Evolutionary conservation across 1,140 invertebrate genomes (phyloP).

Genomic region (Oryzaephilus surinamensis): DNA sequence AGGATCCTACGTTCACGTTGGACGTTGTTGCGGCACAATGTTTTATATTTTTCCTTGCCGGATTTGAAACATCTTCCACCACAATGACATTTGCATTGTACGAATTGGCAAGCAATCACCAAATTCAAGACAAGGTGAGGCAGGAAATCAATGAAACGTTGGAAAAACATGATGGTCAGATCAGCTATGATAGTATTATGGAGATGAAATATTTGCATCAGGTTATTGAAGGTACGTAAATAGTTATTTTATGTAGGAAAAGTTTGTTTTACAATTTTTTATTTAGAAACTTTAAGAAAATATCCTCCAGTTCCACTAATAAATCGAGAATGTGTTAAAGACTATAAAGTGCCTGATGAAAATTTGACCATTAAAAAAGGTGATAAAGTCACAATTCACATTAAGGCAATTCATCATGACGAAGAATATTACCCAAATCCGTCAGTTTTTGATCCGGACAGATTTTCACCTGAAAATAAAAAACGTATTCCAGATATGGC

Average conservation of each 20-base stretch:
- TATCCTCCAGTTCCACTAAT: slow-evolving; percentile 42
- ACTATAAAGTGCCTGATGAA: slow-evolving; percentile 35
- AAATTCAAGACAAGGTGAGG: slow-evolving; percentile 37
- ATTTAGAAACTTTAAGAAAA: slow-evolving; percentile 41
- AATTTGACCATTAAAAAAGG: slow-evolving; percentile 37
- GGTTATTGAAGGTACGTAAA: slow-evolving; percentile 36
- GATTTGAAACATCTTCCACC: slow-evolving; percentile 39
- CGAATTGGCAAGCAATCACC: slow-evolving; percentile 36
- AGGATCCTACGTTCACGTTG: neutral
- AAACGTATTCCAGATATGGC: slow-evolving; percentile 27
- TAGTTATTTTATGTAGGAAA: neutral
- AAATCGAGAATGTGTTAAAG: slow-evolving; percentile 32
- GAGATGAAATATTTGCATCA: slow-evolving; percentile 37
- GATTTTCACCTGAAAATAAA: slow-evolving; percentile 37
- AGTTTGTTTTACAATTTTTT: neutral
- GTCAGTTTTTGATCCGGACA: slow-evolving; percentile 47
- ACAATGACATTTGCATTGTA: slow-evolving; percentile 38
- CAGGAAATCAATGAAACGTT: slow-evolving; percentile 38
- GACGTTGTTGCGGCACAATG: slow-evolving; percentile 7
- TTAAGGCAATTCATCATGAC: slow-evolving; percentile 50
- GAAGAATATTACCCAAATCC: slow-evolving; percentile 45
- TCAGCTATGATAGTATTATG: slow-evolving; percentile 43
- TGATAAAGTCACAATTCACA: slow-evolving; percentile 45
- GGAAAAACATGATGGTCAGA: slow-evolving; percentile 34
- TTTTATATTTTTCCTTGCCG: slow-evolving; percentile 32